A percentile compares a stretch with the other conserved stretches of the same genome.
These are phyloP conservation scores for Napeogenes inachia DNA, from an alignment of 2,888 invertebrate genomes.

Conservation along the genomic window DNA sequence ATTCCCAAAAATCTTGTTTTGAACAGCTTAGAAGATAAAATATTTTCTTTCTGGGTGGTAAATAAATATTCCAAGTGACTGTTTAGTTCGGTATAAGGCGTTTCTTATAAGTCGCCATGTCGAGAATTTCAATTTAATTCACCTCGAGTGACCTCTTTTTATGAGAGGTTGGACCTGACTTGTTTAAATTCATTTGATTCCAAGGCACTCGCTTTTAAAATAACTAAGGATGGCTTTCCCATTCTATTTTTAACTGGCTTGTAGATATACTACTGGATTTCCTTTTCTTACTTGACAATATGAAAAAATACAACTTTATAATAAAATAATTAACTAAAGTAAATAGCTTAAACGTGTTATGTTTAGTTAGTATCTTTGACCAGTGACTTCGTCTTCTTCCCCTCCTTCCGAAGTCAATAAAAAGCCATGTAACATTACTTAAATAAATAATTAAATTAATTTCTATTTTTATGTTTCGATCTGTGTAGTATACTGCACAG, in stretches of 20 bases:
- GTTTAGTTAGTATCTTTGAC: too few relatives aligned
- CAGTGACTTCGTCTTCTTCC: too few relatives aligned
- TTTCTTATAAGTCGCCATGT: constrained; percentile 27
- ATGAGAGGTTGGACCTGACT: constrained; percentile 25
- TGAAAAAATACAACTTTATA: too few relatives aligned
- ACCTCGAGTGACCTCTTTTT: constrained; percentile 38
- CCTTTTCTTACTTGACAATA: too few relatives aligned
- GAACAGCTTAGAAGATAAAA: neutral
- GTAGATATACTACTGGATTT: neutral
- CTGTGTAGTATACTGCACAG: too few relatives aligned
- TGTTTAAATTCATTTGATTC: constrained; percentile 24
- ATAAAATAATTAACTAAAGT: too few relatives aligned
- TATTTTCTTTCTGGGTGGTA: constrained; percentile 12
- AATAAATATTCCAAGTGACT: constrained; percentile 19
- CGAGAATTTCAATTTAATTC: constrained; percentile 45
- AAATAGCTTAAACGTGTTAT: too few relatives aligned
- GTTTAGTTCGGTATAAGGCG: constrained; percentile 18
- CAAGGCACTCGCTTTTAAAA: constrained; percentile 24
- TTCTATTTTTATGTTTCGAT: too few relatives aligned
- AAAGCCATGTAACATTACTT: too few relatives aligned
- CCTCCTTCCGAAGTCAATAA: too few relatives aligned
- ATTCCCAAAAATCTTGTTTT: neutral
- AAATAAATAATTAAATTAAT: too few relatives aligned
- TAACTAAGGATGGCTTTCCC: too few relatives aligned
- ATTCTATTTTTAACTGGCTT: neutral